Evolutionary conservation across 1,140 invertebrate species (phyloP), one percentile per base, ranked within the genome.

Genomic region (Musca domestica): DNA sequence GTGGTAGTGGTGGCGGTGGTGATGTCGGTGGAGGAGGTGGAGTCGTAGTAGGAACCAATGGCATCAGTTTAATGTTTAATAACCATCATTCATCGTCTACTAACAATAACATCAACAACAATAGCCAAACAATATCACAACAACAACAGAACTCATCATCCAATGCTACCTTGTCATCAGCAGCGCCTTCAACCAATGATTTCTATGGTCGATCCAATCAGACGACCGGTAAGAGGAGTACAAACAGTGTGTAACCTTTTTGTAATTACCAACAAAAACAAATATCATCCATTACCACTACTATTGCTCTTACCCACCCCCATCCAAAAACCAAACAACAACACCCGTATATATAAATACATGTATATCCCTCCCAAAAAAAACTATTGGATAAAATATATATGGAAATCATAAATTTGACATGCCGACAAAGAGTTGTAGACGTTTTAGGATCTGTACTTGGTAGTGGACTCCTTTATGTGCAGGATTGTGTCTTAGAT

Each of bases 211-310:
- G 77, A 69, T 71, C 72, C 70, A 71, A 71, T 58, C 77, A 77
- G 79, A 78, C 74, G 79, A 78, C 73, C 75, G 80, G 80, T 81
- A 81, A 81, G 80, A 75, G 47, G 71, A 74, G 46, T 70, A 64
- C 67, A 67, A 65, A 68, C 71, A 71, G 54, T 30, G 69, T 49
- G 67, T 58, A 72, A 52, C 71, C n/a, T 51, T 41, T 67, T 65
- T 22, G 34, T 27, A 58, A 22, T 23, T 66, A 65, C 66, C 51
- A n/a, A n/a, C n/a, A 41, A 41, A n/a, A 41, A 5, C 34, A 41
- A 41, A 41, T 41, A 41, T n/a, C n/a, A n/a, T n/a, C n/a, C 34
- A 41, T 41, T 9, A 9, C 34, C 34, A 41, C 34, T 10, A 41
- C 10, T 41, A 41, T 41, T 41, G 27, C 27, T 30, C 6, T 41